phyloP scores from a whole-genome alignment of 2,797 vertebrate species.

The Salmo trutta region DNA sequence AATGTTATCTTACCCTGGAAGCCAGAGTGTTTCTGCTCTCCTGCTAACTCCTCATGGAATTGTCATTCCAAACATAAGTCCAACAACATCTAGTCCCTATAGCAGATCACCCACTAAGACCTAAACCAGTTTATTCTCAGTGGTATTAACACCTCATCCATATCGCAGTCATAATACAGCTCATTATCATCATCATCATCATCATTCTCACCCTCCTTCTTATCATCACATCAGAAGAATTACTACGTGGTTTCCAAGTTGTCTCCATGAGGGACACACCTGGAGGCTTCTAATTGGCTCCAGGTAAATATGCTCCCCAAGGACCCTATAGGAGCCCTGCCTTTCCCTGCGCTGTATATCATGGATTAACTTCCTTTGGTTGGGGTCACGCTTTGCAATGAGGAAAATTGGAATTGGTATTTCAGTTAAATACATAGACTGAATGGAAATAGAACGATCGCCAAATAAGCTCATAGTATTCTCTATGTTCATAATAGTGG shows the following conservation, averaged over 20 bases:
- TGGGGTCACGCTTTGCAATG: neutral
- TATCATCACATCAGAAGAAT: slow-evolving; percentile 36
- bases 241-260: neutral
- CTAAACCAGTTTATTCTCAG: slow-evolving; percentile 14
- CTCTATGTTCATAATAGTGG: neutral
- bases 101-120: neutral
- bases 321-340: neutral
- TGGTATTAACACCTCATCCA: slow-evolving; percentile 41
- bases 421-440: neutral
- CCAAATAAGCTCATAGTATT: neutral
- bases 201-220: neutral
- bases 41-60: neutral
- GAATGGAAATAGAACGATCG: neutral
- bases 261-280: slow-evolving; percentile 23
- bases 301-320: neutral
- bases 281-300: neutral
- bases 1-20: no score
- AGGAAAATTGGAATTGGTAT: neutral
- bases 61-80: neutral
- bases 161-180: slow-evolving; percentile 26
- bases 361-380: neutral
- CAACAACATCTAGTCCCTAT: neutral
- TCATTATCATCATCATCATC: neutral
- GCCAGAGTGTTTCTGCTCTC: neutral
- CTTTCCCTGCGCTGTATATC: neutral